Evolutionary conservation across 2,797 vertebrate genomes (phyloP), one percentile per base, ranked within the genome.

Genomic region (Tarsius wallacei): DNA sequence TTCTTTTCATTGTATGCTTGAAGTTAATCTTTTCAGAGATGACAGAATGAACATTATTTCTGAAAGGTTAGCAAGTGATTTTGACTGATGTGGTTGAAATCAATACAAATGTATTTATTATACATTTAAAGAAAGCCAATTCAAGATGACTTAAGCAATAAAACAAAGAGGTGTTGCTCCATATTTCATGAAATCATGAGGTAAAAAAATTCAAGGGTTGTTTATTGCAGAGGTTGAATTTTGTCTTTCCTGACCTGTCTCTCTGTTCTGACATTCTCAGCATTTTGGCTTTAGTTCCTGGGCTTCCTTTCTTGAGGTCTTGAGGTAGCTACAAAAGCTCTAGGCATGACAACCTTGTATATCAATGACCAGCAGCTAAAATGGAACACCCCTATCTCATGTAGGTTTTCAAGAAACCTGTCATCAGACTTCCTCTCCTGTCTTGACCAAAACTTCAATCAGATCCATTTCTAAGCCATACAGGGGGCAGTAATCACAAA

Each of bases 21-120:
- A 85, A 95, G 76, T 47, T 90, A 10, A 13, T 96, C 94, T 97
- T 91, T 98, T 66, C 64, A 95, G 22, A 87, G 78, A 57, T 76
- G 85, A 90, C 13, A 92, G 5, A 21, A 83, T 85, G 21, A 91
- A 59, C 57, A 76, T 97, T 91, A 88, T 95, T 96, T 31, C 12
- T 81, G 64, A 14, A 90, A 28, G 42, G 96, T 97, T 90, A 93
- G 49, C 63, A 22, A 90, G 22, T 94, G 9, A 8, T 73, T 97
- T 77, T 88, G 59, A 49, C 63, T 83, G 16, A 73, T 10, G 57
- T 55, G 66, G 15, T 61, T 55, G 7, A 81, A 53, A 81, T 94
- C 86, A 42, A 80, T 86, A 70, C 7, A 89, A 24, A 61, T 36
- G 26, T 81, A 97, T 91, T 97, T 88, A 89, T 73, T 90, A 91